These are phyloP conservation scores for Phataginus tricuspis DNA, from an alignment of 2,797 vertebrate species.

Conservation along the genomic window DNA sequence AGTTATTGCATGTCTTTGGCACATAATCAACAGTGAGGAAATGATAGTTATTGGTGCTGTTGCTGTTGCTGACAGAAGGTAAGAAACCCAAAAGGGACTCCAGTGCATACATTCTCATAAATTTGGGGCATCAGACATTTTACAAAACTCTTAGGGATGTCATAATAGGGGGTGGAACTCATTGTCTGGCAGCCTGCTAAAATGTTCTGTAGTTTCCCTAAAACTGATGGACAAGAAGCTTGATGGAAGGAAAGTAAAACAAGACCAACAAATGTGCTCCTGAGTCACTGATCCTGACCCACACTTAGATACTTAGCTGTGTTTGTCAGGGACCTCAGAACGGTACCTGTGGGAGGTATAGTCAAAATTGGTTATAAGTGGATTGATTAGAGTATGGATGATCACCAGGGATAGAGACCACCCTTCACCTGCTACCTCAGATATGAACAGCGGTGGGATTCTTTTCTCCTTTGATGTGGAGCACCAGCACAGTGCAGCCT, in stretches of 20 bases:
- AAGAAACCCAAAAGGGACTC: background rate
- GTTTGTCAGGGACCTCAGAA: background rate
- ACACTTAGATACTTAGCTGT: background rate
- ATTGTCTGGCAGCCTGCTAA: background rate
- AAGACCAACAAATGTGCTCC: background rate
- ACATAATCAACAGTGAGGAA: background rate
- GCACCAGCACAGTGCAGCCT: background rate
- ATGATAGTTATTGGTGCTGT: background rate
- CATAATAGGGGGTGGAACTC: background rate
- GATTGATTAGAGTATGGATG: background rate
- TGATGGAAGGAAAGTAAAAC: background rate
- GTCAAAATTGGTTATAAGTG: background rate
- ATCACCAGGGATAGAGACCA: background rate
- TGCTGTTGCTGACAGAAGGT: background rate
- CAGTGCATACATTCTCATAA: background rate
- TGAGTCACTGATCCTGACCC: background rate
- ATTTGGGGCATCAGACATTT: background rate
- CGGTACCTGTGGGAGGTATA: background rate
- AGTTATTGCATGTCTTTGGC: background rate
- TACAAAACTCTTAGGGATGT: background rate
- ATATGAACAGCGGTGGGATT: background rate
- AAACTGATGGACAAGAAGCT: background rate
- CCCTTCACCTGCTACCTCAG: background rate
- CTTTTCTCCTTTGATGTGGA: slow-evolving; percentile 6
- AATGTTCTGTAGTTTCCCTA: background rate